Base-by-base conservation (phyloP, 1,140 invertebrate species). In the Drosophila arizonae region DNA sequence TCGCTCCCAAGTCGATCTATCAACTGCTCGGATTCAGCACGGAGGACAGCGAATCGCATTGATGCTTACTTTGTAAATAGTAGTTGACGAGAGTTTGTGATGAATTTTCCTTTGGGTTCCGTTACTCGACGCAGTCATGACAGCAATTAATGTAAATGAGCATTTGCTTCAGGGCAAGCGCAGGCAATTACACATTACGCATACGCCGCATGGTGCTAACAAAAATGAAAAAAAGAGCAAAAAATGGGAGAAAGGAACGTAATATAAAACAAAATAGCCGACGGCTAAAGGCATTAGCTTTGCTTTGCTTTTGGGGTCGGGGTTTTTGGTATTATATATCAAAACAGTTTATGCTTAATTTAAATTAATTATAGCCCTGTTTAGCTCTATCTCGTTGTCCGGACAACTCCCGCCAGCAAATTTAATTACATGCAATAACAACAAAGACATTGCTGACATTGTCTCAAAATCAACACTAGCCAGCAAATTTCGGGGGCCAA, bases 381-480 rank as follows among this genome's bases (percentile, higher is more conserved):
- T 51, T 33, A 26, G 39, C 57, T 75, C 46, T 60, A 48, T 54
- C 28, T 65, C 58, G 69, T 55, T 69, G 55, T 60, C 24, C 11
- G 21, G 56, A 66, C 33, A 57, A 39, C 55, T 36, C 51, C 17
- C 52, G 36, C 28, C 26, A 39, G 64, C 76, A 79, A 79, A 82
- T 84, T 84, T 84, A 82, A 82, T 82, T 84, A 84, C 81, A 79
- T 60, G 67, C 72, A 76, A 84, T 76, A 67, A 72, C 75, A 78
- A 54, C 66, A 84, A 68, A 68, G 67, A 70, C 30, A n/a, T n/a
- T n/a, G 50, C 71, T 64, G 76, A 60, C 72, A 66, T 63, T 61
- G 64, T 72, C 79, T 76, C 66, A 79, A 84, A 82, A 79, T 84
- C 63, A 76, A 84, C 72, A 68, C 72, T 33, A 21, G 55, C 52